Percentiles rank a stretch among this genome's conserved stretches.
Conservation (phyloP, 2,113 vertebrate species). For the Saguinus midas region DNA sequence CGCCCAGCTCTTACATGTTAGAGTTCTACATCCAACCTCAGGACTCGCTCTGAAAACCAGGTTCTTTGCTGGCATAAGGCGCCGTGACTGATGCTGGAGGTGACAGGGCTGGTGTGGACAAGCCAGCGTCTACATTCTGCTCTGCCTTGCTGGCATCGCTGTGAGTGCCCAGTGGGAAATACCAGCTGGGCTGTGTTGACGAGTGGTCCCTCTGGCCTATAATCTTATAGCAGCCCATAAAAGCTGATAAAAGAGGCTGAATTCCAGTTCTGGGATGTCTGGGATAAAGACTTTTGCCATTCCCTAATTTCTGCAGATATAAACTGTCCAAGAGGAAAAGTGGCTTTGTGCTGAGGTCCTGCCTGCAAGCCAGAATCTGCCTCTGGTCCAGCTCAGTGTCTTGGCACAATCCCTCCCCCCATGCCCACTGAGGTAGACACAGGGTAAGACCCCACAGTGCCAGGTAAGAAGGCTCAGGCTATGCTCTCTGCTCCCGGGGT, state of each 20-base stretch:
- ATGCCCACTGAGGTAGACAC: rapidly evolving
- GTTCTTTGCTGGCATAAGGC: neutral
- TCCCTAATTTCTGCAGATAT: neutral
- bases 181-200: neutral
- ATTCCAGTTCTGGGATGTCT: neutral
- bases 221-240: neutral
- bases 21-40: neutral
- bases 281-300: neutral
- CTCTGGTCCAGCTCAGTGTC: neutral
- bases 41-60: neutral
- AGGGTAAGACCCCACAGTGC: neutral
- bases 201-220: neutral
- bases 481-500: too few species aligned
- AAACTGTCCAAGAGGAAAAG: neutral
- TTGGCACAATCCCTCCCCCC: rapidly evolving
- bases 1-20: too few species aligned
- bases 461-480: neutral
- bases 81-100: rapidly evolving
- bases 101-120: neutral
- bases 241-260: neutral
- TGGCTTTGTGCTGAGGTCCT: neutral
- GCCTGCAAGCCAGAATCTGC: neutral
- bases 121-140: neutral
- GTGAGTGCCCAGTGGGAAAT: neutral
- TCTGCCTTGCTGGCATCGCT: neutral